Percentiles rank a stretch among this genome's conserved stretches.
Conservation (phyloP, 1,140 invertebrate species). For the Drosophila repleta region DNA sequence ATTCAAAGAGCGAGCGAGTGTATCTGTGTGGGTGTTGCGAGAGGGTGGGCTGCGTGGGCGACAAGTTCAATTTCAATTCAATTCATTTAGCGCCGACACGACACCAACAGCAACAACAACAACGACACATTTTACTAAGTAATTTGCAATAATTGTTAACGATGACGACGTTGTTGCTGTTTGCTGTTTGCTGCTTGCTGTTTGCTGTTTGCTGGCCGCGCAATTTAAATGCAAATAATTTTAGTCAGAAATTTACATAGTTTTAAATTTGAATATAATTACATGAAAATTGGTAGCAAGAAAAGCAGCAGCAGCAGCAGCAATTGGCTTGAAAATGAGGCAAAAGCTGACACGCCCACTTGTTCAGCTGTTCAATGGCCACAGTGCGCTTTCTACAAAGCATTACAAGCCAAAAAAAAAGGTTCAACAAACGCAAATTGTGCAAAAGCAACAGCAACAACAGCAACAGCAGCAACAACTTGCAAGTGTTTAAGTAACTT, state of each 20-base stretch:
- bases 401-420: constrained; percentile 58
- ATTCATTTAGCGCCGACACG: constrained; percentile 43
- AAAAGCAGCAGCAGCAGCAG: constrained; percentile 15
- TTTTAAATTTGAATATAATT: constrained; percentile 81
- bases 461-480: constrained; percentile 12
- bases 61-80: constrained; percentile 71
- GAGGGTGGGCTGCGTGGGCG: constrained; percentile 50
- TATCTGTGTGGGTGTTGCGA: not conserved
- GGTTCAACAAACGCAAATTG: constrained; percentile 81
- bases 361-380: constrained; percentile 39
- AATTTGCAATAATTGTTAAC: constrained; percentile 80
- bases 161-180: constrained; percentile 41
- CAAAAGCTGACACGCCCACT: constrained; percentile 62
- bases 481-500: constrained; percentile 74
- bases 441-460: constrained; percentile 51
- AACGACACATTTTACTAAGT: constrained; percentile 45
- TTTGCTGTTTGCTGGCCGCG: constrained; percentile 18
- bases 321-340: constrained; percentile 52
- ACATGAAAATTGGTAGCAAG: constrained; percentile 70
- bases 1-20: constrained; percentile 3
- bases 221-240: constrained; percentile 81
- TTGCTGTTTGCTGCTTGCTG: not conserved
- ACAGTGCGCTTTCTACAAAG: constrained; percentile 68
- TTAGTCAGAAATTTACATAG: constrained; percentile 74
- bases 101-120: not conserved